Conservation (phyloP, 1,140 invertebrate genomes). For the Pentalonia nigronervosa region DNA sequence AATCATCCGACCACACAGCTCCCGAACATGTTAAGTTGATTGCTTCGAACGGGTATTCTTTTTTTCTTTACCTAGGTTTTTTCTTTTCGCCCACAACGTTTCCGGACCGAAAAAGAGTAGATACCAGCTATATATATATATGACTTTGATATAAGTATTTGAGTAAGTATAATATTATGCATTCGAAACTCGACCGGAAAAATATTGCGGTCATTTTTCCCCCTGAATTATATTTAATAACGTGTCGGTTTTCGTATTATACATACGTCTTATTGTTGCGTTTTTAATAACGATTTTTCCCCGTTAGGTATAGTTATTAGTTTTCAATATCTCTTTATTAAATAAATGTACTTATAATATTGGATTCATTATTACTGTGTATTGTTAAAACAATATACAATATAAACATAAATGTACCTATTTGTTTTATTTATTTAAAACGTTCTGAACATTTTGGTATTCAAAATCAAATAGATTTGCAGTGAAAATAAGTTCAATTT, state of each 20-base stretch:
- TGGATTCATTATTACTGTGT: neutral
- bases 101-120: neutral
- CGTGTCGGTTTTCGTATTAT: neutral
- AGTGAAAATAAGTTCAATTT: neutral
- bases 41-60: neutral
- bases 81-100: no score
- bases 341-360: neutral
- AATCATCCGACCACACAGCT: neutral
- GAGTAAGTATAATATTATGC: neutral
- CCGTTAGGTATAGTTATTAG: neutral
- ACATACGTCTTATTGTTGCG: neutral
- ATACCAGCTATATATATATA: no score
- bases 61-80: neutral
- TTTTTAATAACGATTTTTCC: neutral
- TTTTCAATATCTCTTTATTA: neutral
- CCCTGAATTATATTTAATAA: neutral
- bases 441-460: neutral
- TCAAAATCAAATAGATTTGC: neutral
- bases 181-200: neutral
- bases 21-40: neutral
- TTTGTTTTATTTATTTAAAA: neutral
- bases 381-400: neutral
- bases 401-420: neutral
- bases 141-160: neutral
- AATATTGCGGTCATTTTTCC: neutral